Evolutionary conservation across 1,140 invertebrate genomes (phyloP).

Genomic region (Scaptomyza montana): DNA sequence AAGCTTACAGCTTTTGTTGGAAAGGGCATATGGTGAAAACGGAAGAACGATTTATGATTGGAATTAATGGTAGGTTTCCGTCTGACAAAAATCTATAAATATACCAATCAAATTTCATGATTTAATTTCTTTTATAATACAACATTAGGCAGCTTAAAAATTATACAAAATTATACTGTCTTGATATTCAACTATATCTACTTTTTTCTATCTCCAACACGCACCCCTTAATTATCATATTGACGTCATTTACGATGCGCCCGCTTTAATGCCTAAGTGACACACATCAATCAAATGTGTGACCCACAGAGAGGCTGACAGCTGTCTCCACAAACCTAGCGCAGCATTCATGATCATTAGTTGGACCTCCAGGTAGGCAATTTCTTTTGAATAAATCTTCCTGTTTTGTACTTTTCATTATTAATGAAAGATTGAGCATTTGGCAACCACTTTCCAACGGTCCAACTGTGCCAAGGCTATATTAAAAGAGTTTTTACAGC

Average conservation of each 20-base stretch:
- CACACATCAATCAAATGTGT: conserved; percentile 46
- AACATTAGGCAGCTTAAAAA: too few relatives aligned
- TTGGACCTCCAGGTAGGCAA: neutral
- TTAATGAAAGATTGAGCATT: conserved; percentile 45
- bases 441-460: too few relatives aligned
- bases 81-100: too few relatives aligned
- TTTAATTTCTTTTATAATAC: too few relatives aligned
- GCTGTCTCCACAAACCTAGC: neutral
- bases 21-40: too few relatives aligned
- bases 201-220: neutral
- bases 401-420: conserved; percentile 3
- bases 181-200: too few relatives aligned
- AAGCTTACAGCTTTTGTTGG: neutral
- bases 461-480: conserved; percentile 66
- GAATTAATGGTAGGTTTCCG: too few relatives aligned
- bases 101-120: too few relatives aligned
- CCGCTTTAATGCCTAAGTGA: conserved; percentile 15
- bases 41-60: too few relatives aligned
- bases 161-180: too few relatives aligned
- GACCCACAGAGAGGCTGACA: neutral
- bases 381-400: conserved; percentile 2
- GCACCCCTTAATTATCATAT: neutral
- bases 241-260: conserved; percentile 3
- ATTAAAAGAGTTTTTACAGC: conserved; percentile 42
- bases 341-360: conserved; percentile 26